Percentiles rank a stretch among this genome's conserved stretches.
Conservation (phyloP, 1,140 invertebrate genomes). For the Euura saliciscinereae region DNA sequence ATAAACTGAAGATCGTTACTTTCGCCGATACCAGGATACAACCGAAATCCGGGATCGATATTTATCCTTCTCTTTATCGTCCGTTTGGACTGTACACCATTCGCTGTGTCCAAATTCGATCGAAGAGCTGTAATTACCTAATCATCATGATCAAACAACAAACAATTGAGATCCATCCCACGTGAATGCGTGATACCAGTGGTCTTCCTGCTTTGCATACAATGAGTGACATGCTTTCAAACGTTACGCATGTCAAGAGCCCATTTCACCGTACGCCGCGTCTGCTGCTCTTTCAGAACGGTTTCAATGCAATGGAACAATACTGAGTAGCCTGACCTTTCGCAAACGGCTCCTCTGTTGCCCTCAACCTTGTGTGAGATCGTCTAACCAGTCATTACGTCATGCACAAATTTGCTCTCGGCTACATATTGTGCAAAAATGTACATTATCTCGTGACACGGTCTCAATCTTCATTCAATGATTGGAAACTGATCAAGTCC, state of each 20-base stretch:
- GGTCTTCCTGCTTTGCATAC: neutral
- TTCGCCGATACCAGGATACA: too few relatives aligned
- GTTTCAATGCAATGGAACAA: neutral
- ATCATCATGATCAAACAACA: neutral
- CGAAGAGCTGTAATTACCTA: neutral
- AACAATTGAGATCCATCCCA: neutral
- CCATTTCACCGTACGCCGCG: neutral
- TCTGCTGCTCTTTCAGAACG: neutral
- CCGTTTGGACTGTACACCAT: too few relatives aligned
- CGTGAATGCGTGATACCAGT: neutral
- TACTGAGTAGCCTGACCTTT: neutral
- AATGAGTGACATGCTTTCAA: constrained; percentile 2
- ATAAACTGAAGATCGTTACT: too few relatives aligned
- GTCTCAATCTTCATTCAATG: too few relatives aligned
- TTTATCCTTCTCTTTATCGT: too few relatives aligned
- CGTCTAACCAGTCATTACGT: neutral
- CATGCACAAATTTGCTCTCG: too few relatives aligned
- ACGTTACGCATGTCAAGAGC: neutral
- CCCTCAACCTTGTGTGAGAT: neutral
- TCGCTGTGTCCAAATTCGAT: too few relatives aligned
- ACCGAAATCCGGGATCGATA: too few relatives aligned
- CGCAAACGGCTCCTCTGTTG: neutral
- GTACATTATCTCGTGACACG: too few relatives aligned
- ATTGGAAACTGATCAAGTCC: too few relatives aligned
- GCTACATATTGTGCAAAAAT: too few relatives aligned